Percentiles rank a stretch among this genome's conserved stretches.
Conservation (phyloP, 92 coral and sea anemone genomes). For the Scolanthus callimorphus region DNA sequence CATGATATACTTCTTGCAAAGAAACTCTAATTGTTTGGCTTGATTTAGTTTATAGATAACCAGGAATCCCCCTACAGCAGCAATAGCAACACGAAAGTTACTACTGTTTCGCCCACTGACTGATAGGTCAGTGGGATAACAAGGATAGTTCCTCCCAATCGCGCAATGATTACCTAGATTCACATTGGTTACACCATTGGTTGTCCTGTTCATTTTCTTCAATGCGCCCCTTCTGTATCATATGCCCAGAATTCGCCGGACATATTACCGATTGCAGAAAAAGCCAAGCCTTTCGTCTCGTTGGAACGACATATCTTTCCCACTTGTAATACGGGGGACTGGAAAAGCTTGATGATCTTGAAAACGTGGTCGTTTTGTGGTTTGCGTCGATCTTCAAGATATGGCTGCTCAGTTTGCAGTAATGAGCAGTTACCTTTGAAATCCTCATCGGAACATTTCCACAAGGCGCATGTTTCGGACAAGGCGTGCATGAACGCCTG, state of each 20-base stretch:
- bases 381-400: conserved; percentile 1
- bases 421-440: not conserved
- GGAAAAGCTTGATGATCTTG: not conserved
- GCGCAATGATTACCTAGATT: not conserved
- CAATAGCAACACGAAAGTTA: too few species aligned
- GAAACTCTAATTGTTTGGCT: too few species aligned
- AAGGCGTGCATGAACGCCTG: not conserved
- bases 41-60: too few species aligned
- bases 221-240: not conserved
- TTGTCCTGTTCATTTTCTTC: conserved; percentile 1
- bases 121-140: too few species aligned
- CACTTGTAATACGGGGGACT: conserved; percentile 1
- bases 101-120: too few species aligned
- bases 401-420: not conserved
- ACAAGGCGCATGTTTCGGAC: conserved; percentile 2
- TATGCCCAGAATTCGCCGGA: conserved; percentile 2
- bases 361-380: conserved; percentile 1
- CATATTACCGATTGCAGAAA: not conserved
- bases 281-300: conserved; percentile 2
- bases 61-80: too few species aligned
- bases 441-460: not conserved
- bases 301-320: not conserved
- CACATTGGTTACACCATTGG: not conserved
- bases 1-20: too few species aligned
- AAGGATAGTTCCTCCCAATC: too few species aligned